Conservation (phyloP, 2,113 vertebrate species). For the Erythrocercus mccallii region DNA sequence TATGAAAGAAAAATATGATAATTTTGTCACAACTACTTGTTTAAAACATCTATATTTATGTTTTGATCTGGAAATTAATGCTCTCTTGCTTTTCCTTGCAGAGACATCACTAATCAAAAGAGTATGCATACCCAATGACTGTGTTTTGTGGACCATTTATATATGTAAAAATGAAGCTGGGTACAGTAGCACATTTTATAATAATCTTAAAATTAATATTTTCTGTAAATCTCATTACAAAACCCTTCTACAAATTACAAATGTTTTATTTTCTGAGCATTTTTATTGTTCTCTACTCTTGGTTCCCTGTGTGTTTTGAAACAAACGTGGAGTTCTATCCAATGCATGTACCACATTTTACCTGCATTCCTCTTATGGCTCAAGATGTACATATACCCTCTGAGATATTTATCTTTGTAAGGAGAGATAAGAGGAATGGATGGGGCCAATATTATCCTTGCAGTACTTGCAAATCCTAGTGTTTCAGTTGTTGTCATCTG, state of each 20-base stretch:
- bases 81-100: neutral
- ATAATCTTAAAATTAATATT: neutral
- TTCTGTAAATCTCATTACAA: neutral
- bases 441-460: neutral
- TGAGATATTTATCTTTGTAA: neutral
- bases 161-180: neutral
- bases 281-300: neutral
- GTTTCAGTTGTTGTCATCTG: neutral
- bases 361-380: neutral
- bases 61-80: neutral
- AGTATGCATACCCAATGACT: neutral
- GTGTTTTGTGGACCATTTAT: neutral
- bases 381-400: fast-evolving
- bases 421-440: neutral
- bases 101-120: neutral
- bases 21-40: neutral
- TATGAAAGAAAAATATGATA: neutral
- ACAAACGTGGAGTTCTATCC: neutral
- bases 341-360: neutral
- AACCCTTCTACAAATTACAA: neutral
- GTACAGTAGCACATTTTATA: neutral
- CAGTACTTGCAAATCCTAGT: neutral
- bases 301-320: neutral
- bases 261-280: neutral
- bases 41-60: neutral